These are phyloP conservation scores for Mungos mungo DNA, from an alignment of 2,113 vertebrate genomes.

Conservation along the genomic window DNA sequence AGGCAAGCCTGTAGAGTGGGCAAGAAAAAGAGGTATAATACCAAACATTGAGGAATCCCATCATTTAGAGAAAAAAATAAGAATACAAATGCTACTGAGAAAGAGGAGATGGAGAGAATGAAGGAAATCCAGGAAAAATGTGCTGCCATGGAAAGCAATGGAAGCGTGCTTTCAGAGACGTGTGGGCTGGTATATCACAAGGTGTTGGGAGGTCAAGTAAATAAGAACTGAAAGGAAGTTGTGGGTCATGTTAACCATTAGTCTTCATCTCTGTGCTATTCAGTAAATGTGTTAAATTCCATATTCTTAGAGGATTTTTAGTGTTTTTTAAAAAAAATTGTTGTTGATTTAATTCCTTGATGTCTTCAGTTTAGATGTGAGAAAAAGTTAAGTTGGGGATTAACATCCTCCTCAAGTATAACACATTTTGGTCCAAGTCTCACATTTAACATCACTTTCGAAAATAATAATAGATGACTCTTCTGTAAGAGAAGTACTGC, in stretches of 20 bases:
- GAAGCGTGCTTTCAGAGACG: neutral
- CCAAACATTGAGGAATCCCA: neutral
- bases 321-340: neutral
- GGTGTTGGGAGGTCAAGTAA: neutral
- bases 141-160: neutral
- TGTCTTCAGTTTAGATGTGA: neutral
- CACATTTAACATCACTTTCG: neutral
- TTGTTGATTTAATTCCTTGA: neutral
- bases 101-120: neutral
- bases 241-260: neutral
- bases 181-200: neutral
- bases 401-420: neutral
- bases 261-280: neutral
- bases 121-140: neutral
- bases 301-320: neutral
- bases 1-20: neutral
- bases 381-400: neutral
- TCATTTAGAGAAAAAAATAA: neutral
- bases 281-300: neutral
- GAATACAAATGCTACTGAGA: neutral
- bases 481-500: neutral
- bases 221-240: neutral
- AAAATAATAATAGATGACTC: neutral
- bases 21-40: neutral
- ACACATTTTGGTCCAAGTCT: neutral